A percentile compares a stretch with the other conserved stretches of the same genome.
Evolutionary conservation across 2,113 vertebrate genomes (phyloP).

Genomic region (Illadopsis cleaveri): DNA sequence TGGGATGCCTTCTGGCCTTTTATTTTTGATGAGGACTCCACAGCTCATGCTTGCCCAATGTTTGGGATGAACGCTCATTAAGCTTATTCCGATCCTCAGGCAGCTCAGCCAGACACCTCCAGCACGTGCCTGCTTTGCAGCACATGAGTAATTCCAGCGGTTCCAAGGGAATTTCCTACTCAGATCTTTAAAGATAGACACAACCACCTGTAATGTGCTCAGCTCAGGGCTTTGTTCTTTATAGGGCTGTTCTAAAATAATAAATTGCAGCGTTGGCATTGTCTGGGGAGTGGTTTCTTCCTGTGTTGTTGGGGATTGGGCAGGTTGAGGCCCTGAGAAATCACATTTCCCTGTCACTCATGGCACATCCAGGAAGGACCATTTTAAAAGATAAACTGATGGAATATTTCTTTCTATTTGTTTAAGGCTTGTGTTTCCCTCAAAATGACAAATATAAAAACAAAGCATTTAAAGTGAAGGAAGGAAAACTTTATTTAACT

Average conservation of each 20-base stretch:
- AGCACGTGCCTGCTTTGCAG: not conserved
- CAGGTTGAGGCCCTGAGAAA: not conserved
- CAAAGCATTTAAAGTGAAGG: not conserved
- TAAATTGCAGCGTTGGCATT: not conserved
- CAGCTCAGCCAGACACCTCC: not conserved
- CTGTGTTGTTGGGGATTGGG: not conserved
- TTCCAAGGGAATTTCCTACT: not conserved
- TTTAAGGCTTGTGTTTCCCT: not conserved
- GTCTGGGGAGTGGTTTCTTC: not conserved
- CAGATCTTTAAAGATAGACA: not conserved
- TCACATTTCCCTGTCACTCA: not conserved
- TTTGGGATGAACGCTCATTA: not conserved
- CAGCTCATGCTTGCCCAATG: not conserved
- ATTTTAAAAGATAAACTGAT: not conserved
- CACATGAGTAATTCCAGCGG: not conserved
- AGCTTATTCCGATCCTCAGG: not conserved
- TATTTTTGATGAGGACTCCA: constrained; percentile 4
- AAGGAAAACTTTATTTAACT: not conserved
- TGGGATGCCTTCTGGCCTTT: not conserved
- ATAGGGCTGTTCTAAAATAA: not conserved
- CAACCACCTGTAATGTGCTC: not conserved
- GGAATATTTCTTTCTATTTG: not conserved
- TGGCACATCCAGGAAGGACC: not conserved
- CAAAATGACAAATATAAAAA: not conserved
- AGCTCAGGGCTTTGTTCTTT: not conserved